phyloP scores from a whole-genome alignment of 1,140 invertebrate species.

The Drosophila ficusphila region DNA sequence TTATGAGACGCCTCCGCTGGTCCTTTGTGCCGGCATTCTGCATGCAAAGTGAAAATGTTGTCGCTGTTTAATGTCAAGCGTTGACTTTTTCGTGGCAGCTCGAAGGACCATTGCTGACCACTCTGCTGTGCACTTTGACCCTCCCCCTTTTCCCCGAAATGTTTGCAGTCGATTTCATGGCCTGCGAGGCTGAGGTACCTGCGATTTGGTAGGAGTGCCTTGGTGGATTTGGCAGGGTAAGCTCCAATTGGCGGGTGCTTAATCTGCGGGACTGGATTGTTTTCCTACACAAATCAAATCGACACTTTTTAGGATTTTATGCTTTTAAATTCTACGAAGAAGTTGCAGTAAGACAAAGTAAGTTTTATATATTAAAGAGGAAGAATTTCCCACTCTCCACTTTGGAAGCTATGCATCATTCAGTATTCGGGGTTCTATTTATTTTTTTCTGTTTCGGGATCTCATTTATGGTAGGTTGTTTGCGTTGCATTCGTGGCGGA shows the following conservation, averaged over 20 bases:
- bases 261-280: neutral
- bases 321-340: too few relatives aligned
- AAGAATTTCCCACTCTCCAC: too few relatives aligned
- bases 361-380: too few relatives aligned
- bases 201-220: conserved; percentile 50
- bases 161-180: conserved; percentile 53
- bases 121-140: neutral
- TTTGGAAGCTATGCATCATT: too few relatives aligned
- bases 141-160: neutral
- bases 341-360: too few relatives aligned
- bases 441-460: conserved; percentile 38
- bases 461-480: conserved; percentile 66
- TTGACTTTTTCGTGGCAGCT: conserved; percentile 31
- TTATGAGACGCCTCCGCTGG: conserved; percentile 51
- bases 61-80: conserved; percentile 80
- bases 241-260: conserved; percentile 38
- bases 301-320: too few relatives aligned
- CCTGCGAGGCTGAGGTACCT: neutral
- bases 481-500: conserved; percentile 25
- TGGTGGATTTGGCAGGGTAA: conserved; percentile 71
- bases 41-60: conserved; percentile 77
- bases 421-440: too few relatives aligned
- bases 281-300: too few relatives aligned
- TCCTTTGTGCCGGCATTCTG: conserved; percentile 71
- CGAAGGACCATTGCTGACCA: conserved; percentile 6